Conservation (phyloP, 2,888 invertebrate species). For the Embidobia sp. region DNA sequence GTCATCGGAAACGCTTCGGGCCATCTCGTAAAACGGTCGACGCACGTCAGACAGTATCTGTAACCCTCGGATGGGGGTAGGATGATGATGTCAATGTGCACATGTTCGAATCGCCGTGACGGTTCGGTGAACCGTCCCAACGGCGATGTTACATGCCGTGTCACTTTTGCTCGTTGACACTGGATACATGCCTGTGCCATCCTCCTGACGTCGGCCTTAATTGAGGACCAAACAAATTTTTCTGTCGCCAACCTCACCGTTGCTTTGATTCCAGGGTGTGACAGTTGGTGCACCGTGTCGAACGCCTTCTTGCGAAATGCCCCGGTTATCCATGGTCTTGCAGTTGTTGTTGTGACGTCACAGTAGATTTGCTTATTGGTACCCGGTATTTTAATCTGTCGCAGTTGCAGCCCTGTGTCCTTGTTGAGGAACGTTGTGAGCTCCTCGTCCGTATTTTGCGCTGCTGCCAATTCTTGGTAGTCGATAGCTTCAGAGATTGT, state of each 20-base stretch:
- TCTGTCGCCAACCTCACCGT: constrained; percentile 71
- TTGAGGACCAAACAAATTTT: constrained; percentile 78
- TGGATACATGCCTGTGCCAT: no score
- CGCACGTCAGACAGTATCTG: constrained; percentile 75
- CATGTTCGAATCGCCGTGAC: constrained; percentile 54
- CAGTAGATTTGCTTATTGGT: not conserved
- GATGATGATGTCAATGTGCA: constrained; percentile 79
- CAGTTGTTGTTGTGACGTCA: not conserved
- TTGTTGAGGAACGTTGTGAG: no score
- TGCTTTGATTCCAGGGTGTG: constrained; percentile 68
- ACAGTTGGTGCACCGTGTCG: constrained; percentile 66
- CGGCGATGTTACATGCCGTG: constrained; percentile 63
- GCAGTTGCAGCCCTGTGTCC: no score
- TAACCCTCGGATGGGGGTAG: constrained; percentile 9
- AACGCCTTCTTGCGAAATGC: constrained; percentile 34
- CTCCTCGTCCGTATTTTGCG: no score
- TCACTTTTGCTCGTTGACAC: constrained; percentile 54
- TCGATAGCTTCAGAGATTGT: no score
- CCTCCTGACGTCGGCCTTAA: no score
- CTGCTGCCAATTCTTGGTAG: no score
- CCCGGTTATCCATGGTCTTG: not conserved
- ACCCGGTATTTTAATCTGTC: no score
- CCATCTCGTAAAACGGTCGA: constrained; percentile 71
- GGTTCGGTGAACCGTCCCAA: not conserved
- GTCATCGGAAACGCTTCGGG: constrained; percentile 58